A percentile compares a stretch with the other conserved stretches of the same genome.
Conservation (phyloP, 23 tunicate species). For the Botrylloides violaceus region DNA sequence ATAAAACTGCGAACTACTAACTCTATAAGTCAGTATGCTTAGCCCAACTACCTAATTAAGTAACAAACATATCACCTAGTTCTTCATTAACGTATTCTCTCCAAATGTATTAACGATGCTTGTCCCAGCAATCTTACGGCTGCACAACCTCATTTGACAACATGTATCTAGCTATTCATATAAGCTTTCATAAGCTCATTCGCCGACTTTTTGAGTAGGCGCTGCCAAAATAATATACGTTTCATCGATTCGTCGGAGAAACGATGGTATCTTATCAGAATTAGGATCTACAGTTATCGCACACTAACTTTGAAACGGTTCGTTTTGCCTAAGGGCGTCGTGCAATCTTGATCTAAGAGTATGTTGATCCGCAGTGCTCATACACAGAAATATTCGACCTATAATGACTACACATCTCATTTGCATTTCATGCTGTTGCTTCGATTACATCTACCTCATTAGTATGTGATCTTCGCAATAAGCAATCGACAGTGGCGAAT, state of each 20-base stretch:
- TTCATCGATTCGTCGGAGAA: neutral
- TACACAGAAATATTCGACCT: neutral
- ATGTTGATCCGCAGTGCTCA: neutral
- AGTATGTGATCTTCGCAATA: too few species aligned
- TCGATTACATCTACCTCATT: too few species aligned
- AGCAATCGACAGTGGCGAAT: too few species aligned
- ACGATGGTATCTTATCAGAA: neutral
- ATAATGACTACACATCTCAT: neutral
- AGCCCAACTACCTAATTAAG: too few species aligned
- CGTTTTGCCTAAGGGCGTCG: slow-evolving; percentile 5
- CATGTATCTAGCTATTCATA: neutral
- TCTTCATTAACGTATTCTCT: too few species aligned
- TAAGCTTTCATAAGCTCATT: neutral
- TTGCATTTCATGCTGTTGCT: neutral
- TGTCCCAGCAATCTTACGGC: too few species aligned
- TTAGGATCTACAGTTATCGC: neutral
- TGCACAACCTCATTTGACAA: too few species aligned
- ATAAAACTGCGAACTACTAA: too few species aligned
- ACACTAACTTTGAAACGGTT: neutral
- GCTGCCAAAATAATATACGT: neutral
- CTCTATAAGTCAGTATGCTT: too few species aligned
- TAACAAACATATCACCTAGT: too few species aligned
- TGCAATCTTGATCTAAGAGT: neutral
- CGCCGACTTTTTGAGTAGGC: neutral
- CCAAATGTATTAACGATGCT: too few species aligned